A percentile compares a stretch with the other conserved stretches of the same genome.
Conservation (phyloP, 2,888 invertebrate genomes). For the Encarsia formosa region DNA sequence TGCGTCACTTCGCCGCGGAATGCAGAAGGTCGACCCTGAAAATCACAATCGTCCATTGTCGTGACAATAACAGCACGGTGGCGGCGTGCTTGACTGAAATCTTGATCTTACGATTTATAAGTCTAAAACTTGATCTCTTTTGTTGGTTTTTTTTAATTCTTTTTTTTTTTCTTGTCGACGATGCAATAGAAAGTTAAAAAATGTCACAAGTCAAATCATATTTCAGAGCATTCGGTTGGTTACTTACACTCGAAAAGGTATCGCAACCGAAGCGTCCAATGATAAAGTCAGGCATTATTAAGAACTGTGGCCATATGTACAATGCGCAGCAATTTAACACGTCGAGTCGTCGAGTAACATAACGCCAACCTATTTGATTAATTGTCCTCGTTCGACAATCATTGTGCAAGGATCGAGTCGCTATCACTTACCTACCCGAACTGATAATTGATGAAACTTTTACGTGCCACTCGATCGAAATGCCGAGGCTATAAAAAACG, state of each 20-base stretch:
- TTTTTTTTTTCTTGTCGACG: too few species aligned
- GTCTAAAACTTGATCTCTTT: too few species aligned
- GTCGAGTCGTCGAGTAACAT: conserved; percentile 17
- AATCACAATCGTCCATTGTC: conserved; percentile 35
- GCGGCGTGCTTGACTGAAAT: too few species aligned
- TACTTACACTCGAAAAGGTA: too few species aligned
- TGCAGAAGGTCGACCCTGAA: conserved; percentile 37
- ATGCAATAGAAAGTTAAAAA: too few species aligned
- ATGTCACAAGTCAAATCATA: too few species aligned
- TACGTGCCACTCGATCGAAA: conserved; percentile 1
- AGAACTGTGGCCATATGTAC: neutral
- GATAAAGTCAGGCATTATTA: too few species aligned
- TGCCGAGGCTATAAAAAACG: neutral
- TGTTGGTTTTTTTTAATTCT: too few species aligned
- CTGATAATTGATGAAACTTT: conserved; percentile 20
- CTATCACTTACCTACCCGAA: neutral
- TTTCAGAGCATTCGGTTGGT: too few species aligned
- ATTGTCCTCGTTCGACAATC: conserved; percentile 4
- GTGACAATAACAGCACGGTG: too few species aligned
- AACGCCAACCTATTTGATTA: conserved; percentile 3
- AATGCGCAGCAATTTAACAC: conserved; percentile 10
- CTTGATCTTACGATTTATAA: too few species aligned
- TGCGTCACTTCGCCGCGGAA: conserved; percentile 35
- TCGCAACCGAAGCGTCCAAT: too few species aligned
- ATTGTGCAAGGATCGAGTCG: neutral